These are phyloP conservation scores for Agapostemon virescens DNA, from an alignment of 2,888 invertebrate genomes.

Conservation along the genomic window DNA sequence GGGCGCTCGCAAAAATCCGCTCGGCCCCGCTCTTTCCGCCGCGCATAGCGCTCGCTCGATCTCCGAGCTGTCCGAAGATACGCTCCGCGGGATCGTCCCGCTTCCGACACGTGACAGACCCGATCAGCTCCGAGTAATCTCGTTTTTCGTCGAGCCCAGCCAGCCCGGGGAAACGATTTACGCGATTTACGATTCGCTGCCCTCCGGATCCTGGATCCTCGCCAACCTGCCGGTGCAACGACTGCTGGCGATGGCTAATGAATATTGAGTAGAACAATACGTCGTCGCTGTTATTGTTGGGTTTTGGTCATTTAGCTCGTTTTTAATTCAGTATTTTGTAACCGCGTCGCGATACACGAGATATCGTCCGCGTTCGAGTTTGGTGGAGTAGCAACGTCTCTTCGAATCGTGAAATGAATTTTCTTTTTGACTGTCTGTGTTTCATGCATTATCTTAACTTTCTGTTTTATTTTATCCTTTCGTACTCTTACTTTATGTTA, in stretches of 20 bases:
- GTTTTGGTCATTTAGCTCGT: not conserved
- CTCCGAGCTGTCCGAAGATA: constrained; percentile 39
- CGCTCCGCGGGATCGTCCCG: constrained; percentile 32
- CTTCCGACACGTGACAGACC: constrained; percentile 55
- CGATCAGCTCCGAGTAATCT: constrained; percentile 54
- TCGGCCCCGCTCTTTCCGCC: constrained; percentile 28
- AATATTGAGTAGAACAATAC: not conserved
- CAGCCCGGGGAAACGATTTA: not conserved
- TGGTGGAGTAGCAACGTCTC: no score
- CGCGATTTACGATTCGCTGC: constrained; percentile 26
- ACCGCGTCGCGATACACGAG: no score
- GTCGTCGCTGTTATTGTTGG: not conserved
- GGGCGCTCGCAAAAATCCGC: constrained; percentile 12
- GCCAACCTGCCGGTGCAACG: not conserved
- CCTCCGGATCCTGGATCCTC: not conserved
- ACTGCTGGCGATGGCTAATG: not conserved
- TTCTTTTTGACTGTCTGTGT: not conserved
- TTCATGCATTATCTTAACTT: not conserved
- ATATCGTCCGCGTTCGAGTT: not conserved
- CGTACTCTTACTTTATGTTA: not conserved
- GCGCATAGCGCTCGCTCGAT: constrained; percentile 24
- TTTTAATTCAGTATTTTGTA: not conserved
- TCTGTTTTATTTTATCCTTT: not conserved
- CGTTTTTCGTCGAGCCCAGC: constrained; percentile 18
- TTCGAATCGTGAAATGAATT: no score